A percentile compares a stretch with the other conserved stretches of the same genome.
These are phyloP conservation scores for Ephestia elutella DNA, from an alignment of 1,140 invertebrate genomes.

Conservation along the genomic window DNA sequence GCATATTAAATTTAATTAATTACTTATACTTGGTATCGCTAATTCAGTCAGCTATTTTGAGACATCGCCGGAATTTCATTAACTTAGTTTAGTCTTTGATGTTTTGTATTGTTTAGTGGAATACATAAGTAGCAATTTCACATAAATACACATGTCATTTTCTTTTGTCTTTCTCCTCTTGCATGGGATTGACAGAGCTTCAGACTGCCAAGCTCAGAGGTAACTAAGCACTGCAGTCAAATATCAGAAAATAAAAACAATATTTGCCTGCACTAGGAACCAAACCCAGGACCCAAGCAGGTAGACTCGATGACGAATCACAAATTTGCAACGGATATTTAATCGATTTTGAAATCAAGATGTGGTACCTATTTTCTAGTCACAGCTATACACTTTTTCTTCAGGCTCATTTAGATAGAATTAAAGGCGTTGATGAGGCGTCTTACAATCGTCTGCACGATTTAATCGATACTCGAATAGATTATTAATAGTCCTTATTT, in stretches of 20 bases:
- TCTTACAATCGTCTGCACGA: slow-evolving; percentile 20
- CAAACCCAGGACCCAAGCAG: too few relatives aligned
- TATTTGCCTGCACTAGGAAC: too few relatives aligned
- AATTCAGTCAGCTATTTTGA: background rate
- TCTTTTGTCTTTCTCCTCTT: too few relatives aligned
- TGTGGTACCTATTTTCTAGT: slow-evolving; percentile 4
- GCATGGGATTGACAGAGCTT: too few relatives aligned
- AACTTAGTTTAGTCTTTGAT: slow-evolving; percentile 1
- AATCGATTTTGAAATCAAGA: slow-evolving; percentile 7
- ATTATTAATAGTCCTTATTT: background rate
- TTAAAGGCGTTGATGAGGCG: slow-evolving; percentile 35
- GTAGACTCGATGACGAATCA: background rate
- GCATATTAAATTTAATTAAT: slow-evolving; percentile 2
- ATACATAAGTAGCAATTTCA: background rate
- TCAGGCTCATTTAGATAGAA: slow-evolving; percentile 17
- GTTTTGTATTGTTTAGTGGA: background rate
- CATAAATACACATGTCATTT: background rate
- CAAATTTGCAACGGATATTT: slow-evolving; percentile 9
- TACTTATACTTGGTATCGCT: background rate
- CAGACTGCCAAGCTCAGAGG: too few relatives aligned
- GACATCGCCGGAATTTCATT: slow-evolving; percentile 1
- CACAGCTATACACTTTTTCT: slow-evolving; percentile 11
- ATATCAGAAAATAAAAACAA: too few relatives aligned
- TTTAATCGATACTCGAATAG: slow-evolving; percentile 4
- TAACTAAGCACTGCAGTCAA: too few relatives aligned